Percentiles rank a stretch among this genome's conserved stretches.
Conservation (phyloP, 2,888 invertebrate genomes). For the Eilema sororculum region DNA sequence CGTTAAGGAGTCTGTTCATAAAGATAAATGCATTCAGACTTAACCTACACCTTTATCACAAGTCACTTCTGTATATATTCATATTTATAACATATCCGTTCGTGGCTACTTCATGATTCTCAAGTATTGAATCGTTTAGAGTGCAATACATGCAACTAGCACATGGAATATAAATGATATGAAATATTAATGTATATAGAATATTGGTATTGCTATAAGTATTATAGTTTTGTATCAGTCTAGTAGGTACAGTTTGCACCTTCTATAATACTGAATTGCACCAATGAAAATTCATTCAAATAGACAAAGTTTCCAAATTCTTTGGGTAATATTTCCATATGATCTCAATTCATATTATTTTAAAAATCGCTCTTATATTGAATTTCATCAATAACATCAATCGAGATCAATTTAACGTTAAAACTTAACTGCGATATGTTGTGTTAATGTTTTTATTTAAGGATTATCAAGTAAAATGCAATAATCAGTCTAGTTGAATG, state of each 20-base stretch:
- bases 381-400: neutral
- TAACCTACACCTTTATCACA: neutral
- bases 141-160: no score
- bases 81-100: neutral
- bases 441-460: no score
- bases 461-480: no score
- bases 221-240: neutral
- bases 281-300: no score
- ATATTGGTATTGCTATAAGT: neutral
- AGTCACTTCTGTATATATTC: neutral
- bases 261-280: neutral
- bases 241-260: neutral
- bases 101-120: neutral
- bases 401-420: neutral
- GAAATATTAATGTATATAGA: neutral
- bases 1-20: neutral
- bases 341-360: no score
- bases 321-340: no score
- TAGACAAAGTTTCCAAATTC: neutral
- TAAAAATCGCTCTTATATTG: neutral
- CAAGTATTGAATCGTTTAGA: neutral
- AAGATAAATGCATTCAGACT: neutral
- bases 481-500: neutral
- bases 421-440: neutral
- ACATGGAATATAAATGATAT: neutral